Conservation (phyloP, 2,888 invertebrate genomes). For the Coremacera marginata region DNA sequence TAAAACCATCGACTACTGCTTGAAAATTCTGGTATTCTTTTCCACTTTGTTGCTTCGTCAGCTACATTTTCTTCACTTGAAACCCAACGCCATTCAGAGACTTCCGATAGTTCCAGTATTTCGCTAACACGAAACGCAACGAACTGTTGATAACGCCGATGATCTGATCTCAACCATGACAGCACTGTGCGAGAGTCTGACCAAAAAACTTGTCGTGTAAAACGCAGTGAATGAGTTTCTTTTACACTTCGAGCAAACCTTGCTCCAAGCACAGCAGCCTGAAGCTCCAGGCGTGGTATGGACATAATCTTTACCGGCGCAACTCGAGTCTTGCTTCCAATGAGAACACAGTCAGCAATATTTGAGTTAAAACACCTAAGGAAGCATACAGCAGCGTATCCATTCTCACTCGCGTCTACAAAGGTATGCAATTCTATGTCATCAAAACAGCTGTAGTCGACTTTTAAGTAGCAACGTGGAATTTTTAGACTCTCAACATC, state of each 20-base stretch:
- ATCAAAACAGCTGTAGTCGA: neutral
- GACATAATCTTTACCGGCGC: slow-evolving; percentile 39
- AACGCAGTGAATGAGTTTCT: too few relatives aligned
- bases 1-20: slow-evolving; percentile 20
- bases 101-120: slow-evolving; percentile 24
- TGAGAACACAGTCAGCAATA: slow-evolving; percentile 24
- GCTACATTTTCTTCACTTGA: slow-evolving; percentile 34
- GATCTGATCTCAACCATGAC: slow-evolving; percentile 7
- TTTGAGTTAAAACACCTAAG: slow-evolving; percentile 22
- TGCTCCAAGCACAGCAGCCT: neutral
- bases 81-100: slow-evolving; percentile 33
- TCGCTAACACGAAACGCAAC: slow-evolving; percentile 19
- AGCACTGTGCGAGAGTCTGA: slow-evolving; percentile 28
- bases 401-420: slow-evolving; percentile 42
- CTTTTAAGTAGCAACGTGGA: slow-evolving; percentile 38
- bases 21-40: neutral
- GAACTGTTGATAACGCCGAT: slow-evolving; percentile 39
- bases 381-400: slow-evolving; percentile 41
- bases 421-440: slow-evolving; percentile 42
- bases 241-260: too few relatives aligned
- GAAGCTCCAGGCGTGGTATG: slow-evolving; percentile 38
- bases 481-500: slow-evolving; percentile 39
- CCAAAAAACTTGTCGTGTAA: slow-evolving; percentile 9
- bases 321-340: slow-evolving; percentile 40
- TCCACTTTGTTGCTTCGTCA: slow-evolving; percentile 39